Base-by-base conservation (phyloP, 1,140 invertebrate species). In the Drosophila tsacasi region DNA sequence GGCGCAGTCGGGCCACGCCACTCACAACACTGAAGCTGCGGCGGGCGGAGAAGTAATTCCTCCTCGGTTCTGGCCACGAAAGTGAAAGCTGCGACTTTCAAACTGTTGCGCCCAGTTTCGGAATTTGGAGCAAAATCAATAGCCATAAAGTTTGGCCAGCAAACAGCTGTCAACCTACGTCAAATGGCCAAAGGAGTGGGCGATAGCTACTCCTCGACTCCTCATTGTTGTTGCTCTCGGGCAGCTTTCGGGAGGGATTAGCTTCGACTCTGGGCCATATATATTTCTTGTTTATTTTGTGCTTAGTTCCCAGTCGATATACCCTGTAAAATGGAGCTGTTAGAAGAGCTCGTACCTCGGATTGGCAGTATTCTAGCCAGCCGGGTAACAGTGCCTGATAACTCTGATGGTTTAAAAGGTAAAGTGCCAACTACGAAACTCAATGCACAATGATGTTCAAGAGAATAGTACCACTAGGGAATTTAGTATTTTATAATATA, bases 151-250 rank as follows among this genome's bases (percentile, higher is more conserved):
- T 83, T 85, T 57, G 76, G 30, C 64, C 80, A 84, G 72, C 69
- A 89, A 87, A 87, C 84, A 87, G 84, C 84, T 87, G 84, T 87
- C 84, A 89, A 89, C 84, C 84, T 87, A 89, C 84, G 84, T 87
- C 84, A 89, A 89, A 64, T 47, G 66, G 30, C 35, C 35, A 40
- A 13, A 17, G 17, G 44, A 21, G 55, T 58, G 42, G 73, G 63
- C 49, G 39, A 19, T 35, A 60, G 9, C 13, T 17, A 47, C 27
- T 42, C 64, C 23, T 40, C n/a, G 9, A 30, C 49, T 46, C 19
- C 30, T 23, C 46, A 73, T 63, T 61, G 57, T 74, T 68, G 58
- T 39, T 42, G 75, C 35, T 63, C 37, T 37, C 44, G 55, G 19
- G 50, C 63, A 83, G 64, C 80, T 71, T 76, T 63, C 23, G 55